phyloP scores from a whole-genome alignment of 92 coral and sea anemone species.

The Epizoanthus rinbou region DNA sequence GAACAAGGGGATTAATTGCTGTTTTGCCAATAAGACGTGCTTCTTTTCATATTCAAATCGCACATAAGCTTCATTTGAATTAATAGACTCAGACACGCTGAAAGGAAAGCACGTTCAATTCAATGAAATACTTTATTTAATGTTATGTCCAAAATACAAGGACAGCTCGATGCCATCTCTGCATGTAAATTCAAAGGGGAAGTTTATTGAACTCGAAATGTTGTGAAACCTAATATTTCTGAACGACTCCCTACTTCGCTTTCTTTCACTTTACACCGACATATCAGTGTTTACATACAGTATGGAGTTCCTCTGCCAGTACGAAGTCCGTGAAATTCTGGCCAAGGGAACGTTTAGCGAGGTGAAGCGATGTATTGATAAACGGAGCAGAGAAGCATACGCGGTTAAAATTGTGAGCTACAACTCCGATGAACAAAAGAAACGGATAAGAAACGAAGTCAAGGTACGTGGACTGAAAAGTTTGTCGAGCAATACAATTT shows the following conservation, averaged over 20 bases:
- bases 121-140: too few relatives aligned
- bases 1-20: not conserved
- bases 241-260: not conserved
- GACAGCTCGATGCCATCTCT: too few relatives aligned
- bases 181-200: too few relatives aligned
- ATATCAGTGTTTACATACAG: not conserved
- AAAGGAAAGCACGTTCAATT: not conserved
- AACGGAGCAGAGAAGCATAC: slow-evolving; percentile 61
- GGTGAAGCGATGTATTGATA: slow-evolving; percentile 74
- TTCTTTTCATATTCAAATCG: slow-evolving; percentile 31
- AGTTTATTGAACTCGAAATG: not conserved
- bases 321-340: slow-evolving; percentile 73
- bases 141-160: not conserved
- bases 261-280: not conserved
- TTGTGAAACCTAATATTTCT: not conserved
- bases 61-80: not conserved
- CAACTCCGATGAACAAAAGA: slow-evolving; percentile 44
- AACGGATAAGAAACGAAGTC: slow-evolving; percentile 53
- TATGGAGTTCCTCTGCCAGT: slow-evolving; percentile 69
- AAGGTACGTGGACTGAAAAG: slow-evolving; percentile 47
- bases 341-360: slow-evolving; percentile 73
- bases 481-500: not conserved
- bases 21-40: slow-evolving; percentile 5
- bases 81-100: not conserved
- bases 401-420: slow-evolving; percentile 70